Base-by-base conservation (phyloP, 2,113 vertebrate genomes). In the Blennius ocellaris region DNA sequence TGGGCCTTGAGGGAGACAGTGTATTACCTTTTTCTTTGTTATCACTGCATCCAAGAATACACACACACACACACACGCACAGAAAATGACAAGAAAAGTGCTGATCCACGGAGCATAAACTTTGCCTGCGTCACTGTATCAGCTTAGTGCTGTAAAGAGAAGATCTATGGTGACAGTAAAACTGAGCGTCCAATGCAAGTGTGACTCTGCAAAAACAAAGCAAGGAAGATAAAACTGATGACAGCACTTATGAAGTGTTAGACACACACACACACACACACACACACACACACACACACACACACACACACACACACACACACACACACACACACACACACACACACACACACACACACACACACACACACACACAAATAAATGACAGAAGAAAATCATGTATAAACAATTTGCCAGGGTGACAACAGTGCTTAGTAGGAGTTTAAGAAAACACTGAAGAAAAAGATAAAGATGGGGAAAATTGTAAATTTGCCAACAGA, bases 91-190 rank as follows among this genome's bases (percentile, higher is more conserved):
- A 44, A 63, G 55, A 66, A 87, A 88, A 89, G 76, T 81, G 87
- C 80, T 87, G 83, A 92, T 77, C 39, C 11, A 8, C 61, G 39
- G 48, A 88, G 58, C 38, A 61, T 52, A 61, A 80, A 86, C 63
- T 83, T 82, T 77, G 73, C 63, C 68, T 80, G 45, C 6, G 11
- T 87, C 79, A 86, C 70, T 75, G 41, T 61, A 68, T 83, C 71
- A 62, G 68, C 62, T 50, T 21, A 63, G 40, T 45, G 67, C 73
- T 69, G 48, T 63, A 38, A 53, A 65, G 58, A 38, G 10, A 43
- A 74, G 58, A 76, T 81, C 51, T 78, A 81, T 30, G 8, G 64
- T 54, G 51, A 63, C 69, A 76, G 51, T 81, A 67, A 77, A 85
- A 74, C 54, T 36, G 65, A 77, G 38, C 44, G 43, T 71, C 52